A percentile compares a stretch with the other conserved stretches of the same genome.
These are phyloP conservation scores for Lates calcarifer DNA, from an alignment of 2,113 vertebrate species.

Conservation along the genomic window DNA sequence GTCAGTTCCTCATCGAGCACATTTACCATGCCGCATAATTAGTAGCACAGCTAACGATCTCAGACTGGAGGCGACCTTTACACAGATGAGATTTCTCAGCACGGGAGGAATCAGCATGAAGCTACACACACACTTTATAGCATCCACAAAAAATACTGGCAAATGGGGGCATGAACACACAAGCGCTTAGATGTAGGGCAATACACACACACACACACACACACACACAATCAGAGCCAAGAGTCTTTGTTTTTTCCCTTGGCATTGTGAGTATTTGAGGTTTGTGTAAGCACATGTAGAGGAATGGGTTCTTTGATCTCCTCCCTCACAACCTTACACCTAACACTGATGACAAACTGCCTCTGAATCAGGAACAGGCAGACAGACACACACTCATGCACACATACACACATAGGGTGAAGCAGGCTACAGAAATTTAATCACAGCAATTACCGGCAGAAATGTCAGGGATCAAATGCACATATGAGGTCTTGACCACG, in stretches of 20 bases:
- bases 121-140: conserved; percentile 15
- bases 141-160: conserved; percentile 1
- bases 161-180: not conserved
- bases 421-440: conserved; percentile 39
- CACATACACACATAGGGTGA: conserved; percentile 11
- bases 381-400: too few species aligned
- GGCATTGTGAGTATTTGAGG: not conserved
- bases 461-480: conserved; percentile 75
- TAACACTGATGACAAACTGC: conserved; percentile 44
- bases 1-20: conserved; percentile 62
- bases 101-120: conserved; percentile 43
- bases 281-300: conserved; percentile 17
- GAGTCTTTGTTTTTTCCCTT: not conserved
- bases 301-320: conserved; percentile 56
- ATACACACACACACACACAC: not conserved
- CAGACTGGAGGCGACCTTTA: conserved; percentile 67
- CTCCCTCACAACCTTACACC: conserved; percentile 20
- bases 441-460: conserved; percentile 64
- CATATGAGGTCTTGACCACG: conserved; percentile 27
- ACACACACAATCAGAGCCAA: not conserved
- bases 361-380: conserved; percentile 43
- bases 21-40: conserved; percentile 72
- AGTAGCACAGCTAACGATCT: conserved; percentile 71
- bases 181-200: not conserved
- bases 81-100: conserved; percentile 71